Base-by-base conservation (phyloP, 2,113 vertebrate species). In the Planiliza haematocheilus region DNA sequence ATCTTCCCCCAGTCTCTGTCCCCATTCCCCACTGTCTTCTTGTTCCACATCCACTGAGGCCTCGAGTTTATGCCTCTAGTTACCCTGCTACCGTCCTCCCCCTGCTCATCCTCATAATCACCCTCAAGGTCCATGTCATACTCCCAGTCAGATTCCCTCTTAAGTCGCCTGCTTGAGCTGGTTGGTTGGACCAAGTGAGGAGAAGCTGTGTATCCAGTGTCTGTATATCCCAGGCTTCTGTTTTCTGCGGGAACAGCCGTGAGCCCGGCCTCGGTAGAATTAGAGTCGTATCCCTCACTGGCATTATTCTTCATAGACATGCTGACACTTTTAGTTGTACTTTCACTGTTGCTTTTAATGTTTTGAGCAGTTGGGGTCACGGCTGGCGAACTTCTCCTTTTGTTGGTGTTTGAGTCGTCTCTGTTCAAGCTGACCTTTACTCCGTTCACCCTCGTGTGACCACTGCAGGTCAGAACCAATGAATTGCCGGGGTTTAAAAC, bases 381-480 rank as follows among this genome's bases (percentile, higher is more conserved):
- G 3, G 12, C 20, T 4, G 41, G 5, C 38, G 70, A 24, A 8
- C 11, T 63, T 45, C 2, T 16, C 24, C 51, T 21, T 37, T 43
- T 56, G 20, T 24, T 59, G 62, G 2, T 3, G 37, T 41, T 70
- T 51, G 71, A 37, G 16, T 4, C 13, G 8, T 53, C 43, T 74
- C 58, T 39, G 12, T 17, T 8, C 36, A 68, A 4, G 9, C 11
- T 62, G 24, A 91, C 72, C 68, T 85, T 78, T 24, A 83, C 72
- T 14, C 90, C 91, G 7, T 95, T 56, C 38, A 94, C 85, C 13
- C 16, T 81, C 38, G 91, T 87, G 16, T 74, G 56, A 1, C 93
- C 93, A 1, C 59, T 48, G 76, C 93, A 95, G 79, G 75, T 84
- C 34, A 95, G 58, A 17, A 86, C 51, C 67, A 95, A 65, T 20